phyloP scores from a whole-genome alignment of 2,113 vertebrate species.

The Tylochromis polylepis region DNA sequence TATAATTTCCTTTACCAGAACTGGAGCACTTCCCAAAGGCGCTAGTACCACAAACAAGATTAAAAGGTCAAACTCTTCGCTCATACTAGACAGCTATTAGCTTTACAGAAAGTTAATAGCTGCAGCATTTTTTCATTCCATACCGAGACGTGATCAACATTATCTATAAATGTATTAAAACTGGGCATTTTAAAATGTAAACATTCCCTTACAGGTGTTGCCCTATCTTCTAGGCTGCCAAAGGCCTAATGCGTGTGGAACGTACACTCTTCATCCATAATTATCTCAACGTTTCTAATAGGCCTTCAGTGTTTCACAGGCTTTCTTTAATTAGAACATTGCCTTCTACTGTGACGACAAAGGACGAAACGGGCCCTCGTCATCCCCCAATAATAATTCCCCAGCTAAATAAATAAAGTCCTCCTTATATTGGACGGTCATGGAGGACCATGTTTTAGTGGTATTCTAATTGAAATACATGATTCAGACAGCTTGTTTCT shows the following conservation, averaged over 20 bases:
- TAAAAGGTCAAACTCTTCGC: background rate
- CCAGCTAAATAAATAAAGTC: slow-evolving; percentile 87
- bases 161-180: background rate
- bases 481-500: slow-evolving; percentile 86
- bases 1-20: background rate
- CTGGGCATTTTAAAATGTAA: background rate
- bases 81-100: background rate
- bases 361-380: slow-evolving; percentile 5
- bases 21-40: background rate
- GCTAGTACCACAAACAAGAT: background rate
- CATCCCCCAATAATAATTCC: slow-evolving; percentile 72
- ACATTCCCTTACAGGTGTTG: background rate
- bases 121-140: background rate
- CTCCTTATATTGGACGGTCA: slow-evolving; percentile 81
- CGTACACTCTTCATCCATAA: background rate
- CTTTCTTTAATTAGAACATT: slow-evolving; percentile 42
- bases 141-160: background rate
- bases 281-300: slow-evolving; percentile 6
- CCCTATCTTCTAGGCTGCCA: background rate
- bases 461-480: slow-evolving; percentile 90
- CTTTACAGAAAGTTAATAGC: background rate
- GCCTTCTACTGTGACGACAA: background rate
- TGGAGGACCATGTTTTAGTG: slow-evolving; percentile 82
- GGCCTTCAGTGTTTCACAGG: background rate
- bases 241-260: background rate